Percentiles rank a stretch among this genome's conserved stretches.
phyloP scores from a whole-genome alignment of 2,113 vertebrate species.

The Paratilapia polleni region DNA sequence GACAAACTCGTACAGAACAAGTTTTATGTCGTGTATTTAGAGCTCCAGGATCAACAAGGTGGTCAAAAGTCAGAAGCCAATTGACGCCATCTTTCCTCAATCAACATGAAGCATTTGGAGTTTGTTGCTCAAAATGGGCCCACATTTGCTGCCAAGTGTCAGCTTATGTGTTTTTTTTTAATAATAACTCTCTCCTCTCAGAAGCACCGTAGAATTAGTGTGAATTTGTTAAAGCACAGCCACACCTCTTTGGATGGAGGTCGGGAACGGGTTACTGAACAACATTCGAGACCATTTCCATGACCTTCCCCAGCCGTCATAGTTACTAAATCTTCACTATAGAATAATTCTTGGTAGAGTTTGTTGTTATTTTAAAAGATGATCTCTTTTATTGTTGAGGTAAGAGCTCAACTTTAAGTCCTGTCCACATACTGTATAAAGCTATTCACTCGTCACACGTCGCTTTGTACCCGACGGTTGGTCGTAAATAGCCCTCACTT shows the following conservation, averaged over 20 bases:
- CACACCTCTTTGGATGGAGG: background rate
- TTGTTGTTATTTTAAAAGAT: no score
- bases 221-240: background rate
- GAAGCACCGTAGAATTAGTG: background rate
- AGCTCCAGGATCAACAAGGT: background rate
- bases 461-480: no score
- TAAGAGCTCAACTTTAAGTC: background rate
- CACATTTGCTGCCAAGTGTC: accelerated
- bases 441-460: background rate
- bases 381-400: no score
- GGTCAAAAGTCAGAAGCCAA: accelerated
- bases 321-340: background rate
- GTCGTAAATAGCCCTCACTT: no score
- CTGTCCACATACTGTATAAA: background rate
- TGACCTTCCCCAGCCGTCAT: background rate
- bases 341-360: background rate
- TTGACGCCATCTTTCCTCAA: background rate
- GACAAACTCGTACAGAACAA: background rate
- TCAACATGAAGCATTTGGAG: background rate
- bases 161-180: background rate
- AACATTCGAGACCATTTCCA: accelerated
- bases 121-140: background rate
- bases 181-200: background rate
- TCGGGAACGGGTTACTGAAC: background rate
- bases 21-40: background rate